Conservation (phyloP, 2,113 vertebrate genomes). For the Rhagologus leucostigma region DNA sequence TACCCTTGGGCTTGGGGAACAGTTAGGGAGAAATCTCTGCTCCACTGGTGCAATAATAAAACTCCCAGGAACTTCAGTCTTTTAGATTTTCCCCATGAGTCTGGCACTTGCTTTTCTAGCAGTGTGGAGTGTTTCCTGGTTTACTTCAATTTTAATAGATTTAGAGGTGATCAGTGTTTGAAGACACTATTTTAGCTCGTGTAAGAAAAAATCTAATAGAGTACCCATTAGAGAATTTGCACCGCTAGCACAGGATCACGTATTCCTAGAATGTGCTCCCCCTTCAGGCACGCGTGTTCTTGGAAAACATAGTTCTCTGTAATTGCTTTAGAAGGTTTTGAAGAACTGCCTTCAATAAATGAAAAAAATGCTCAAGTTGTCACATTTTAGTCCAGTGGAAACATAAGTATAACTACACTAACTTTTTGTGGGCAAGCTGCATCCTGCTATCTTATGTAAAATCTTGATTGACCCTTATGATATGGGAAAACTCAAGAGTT, state of each 20-base stretch:
- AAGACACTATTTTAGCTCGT: not conserved
- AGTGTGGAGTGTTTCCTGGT: not conserved
- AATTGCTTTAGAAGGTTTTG: not conserved
- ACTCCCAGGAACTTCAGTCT: not conserved
- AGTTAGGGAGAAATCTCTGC: not conserved
- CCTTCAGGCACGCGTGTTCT: not conserved
- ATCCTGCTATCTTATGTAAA: not conserved
- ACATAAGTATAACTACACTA: not conserved
- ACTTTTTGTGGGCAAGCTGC: not conserved
- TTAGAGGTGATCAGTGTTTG: not conserved
- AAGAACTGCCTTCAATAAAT: not conserved
- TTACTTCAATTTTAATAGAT: not conserved
- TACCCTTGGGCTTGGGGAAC: not conserved
- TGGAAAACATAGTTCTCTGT: not conserved
- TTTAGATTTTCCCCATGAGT: not conserved
- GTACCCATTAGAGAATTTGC: not conserved
- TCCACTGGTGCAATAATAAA: not conserved
- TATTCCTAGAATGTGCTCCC: not conserved
- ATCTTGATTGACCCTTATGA: not conserved
- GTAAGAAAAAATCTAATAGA: not conserved
- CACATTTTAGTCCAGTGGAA: not conserved
- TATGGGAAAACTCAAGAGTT: not conserved
- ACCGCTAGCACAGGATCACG: not conserved
- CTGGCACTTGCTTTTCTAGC: not conserved
- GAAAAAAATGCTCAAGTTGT: not conserved